These are phyloP conservation scores for Phalacrocorax carbo DNA, from an alignment of 2,113 vertebrate species.

Conservation along the genomic window DNA sequence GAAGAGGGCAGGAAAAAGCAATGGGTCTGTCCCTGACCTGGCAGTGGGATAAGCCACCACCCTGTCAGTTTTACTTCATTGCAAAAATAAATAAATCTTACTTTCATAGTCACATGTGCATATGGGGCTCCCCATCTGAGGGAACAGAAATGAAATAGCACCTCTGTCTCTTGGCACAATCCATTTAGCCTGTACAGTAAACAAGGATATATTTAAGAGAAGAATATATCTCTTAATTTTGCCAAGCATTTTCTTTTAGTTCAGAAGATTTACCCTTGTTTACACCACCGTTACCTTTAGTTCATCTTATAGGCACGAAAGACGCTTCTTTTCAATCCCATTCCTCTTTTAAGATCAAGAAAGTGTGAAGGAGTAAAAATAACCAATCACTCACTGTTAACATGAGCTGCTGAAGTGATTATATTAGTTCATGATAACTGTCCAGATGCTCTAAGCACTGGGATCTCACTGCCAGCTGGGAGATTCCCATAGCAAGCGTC, in stretches of 20 bases:
- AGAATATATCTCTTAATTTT: neutral
- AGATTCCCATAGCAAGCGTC: conserved; percentile 26
- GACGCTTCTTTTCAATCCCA: neutral
- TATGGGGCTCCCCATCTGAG: neutral
- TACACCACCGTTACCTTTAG: neutral
- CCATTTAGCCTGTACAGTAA: neutral
- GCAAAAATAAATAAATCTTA: neutral
- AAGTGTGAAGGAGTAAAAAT: conserved; percentile 5
- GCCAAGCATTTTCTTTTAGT: neutral
- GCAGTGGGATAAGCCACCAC: neutral
- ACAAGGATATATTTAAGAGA: neutral
- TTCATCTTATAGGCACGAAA: neutral
- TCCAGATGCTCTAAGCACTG: conserved; percentile 5
- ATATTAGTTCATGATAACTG: neutral
- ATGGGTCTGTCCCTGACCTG: neutral
- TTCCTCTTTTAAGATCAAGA: neutral
- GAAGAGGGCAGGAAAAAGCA: neutral
- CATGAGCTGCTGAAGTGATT: neutral
- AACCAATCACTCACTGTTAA: neutral
- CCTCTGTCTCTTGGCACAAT: neutral
- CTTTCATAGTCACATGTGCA: neutral
- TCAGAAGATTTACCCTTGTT: neutral
- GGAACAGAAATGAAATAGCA: neutral
- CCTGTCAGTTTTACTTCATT: neutral
- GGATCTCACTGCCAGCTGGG: neutral